These are phyloP conservation scores for Phoebastria nigripes DNA, from an alignment of 2,797 vertebrate genomes.

Conservation along the genomic window DNA sequence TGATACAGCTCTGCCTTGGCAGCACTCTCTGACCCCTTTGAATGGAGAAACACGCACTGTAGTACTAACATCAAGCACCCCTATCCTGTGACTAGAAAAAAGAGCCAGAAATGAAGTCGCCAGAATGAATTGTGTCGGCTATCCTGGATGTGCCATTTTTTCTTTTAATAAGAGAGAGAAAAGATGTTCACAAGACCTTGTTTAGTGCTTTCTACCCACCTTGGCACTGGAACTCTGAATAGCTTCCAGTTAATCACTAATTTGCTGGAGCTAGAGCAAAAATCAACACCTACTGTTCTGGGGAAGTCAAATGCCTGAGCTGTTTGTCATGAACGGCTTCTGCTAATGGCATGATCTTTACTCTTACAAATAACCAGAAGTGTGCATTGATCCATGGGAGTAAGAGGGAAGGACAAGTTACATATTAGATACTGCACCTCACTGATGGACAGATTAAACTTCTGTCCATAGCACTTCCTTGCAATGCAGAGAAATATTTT, in stretches of 20 bases:
- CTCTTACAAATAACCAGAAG: not conserved
- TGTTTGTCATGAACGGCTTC: not conserved
- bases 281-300: not conserved
- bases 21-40: not conserved
- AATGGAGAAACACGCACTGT: rapidly evolving
- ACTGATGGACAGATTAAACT: not conserved
- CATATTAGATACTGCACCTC: not conserved
- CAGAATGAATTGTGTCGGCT: not conserved
- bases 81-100: not conserved
- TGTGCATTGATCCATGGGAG: not conserved
- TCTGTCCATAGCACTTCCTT: not conserved
- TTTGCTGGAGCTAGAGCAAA: not conserved
- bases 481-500: not conserved
- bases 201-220: not conserved
- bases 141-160: not conserved
- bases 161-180: not conserved
- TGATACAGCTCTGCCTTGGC: not conserved
- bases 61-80: not conserved
- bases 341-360: not conserved
- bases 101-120: not conserved
- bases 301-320: not conserved
- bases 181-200: not conserved
- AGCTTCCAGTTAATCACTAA: not conserved
- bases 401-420: not conserved
- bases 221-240: not conserved